Conservation (phyloP, 1,140 invertebrate species). For the Platyura marginata region DNA sequence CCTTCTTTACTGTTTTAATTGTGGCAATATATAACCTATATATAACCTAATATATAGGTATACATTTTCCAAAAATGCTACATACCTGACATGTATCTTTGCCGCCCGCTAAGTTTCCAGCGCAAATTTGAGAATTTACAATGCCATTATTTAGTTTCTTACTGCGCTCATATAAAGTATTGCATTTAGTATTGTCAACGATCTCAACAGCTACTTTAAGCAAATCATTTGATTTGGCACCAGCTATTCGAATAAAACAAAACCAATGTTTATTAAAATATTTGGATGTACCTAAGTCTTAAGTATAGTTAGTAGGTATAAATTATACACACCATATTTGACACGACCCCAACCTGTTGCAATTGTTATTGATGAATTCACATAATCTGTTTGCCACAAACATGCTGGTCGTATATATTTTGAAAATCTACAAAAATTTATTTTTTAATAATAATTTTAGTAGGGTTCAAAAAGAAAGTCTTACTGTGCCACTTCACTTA, state of each 20-base stretch:
- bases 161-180: conserved; percentile 24
- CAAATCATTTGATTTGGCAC: conserved; percentile 34
- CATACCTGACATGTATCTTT: conserved; percentile 55
- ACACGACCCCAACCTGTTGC: conserved; percentile 33
- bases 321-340: conserved; percentile 31
- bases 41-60: too few relatives aligned
- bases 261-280: too few relatives aligned
- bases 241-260: conserved; percentile 5
- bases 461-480: neutral
- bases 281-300: too few relatives aligned
- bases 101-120: conserved; percentile 44
- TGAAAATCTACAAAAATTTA: conserved; percentile 19
- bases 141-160: conserved; percentile 9
- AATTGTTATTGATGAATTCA: conserved; percentile 15
- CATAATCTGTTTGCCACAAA: conserved; percentile 26
- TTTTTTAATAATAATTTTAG: neutral
- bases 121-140: conserved; percentile 39
- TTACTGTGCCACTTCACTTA: conserved; percentile 21
- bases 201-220: conserved; percentile 43
- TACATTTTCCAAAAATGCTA: too few relatives aligned
- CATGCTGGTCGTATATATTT: conserved; percentile 34
- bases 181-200: conserved; percentile 32
- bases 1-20: neutral
- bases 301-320: too few relatives aligned
- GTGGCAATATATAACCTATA: too few relatives aligned